phyloP scores from a whole-genome alignment of 2,888 invertebrate species.

The Andricus curvator region DNA sequence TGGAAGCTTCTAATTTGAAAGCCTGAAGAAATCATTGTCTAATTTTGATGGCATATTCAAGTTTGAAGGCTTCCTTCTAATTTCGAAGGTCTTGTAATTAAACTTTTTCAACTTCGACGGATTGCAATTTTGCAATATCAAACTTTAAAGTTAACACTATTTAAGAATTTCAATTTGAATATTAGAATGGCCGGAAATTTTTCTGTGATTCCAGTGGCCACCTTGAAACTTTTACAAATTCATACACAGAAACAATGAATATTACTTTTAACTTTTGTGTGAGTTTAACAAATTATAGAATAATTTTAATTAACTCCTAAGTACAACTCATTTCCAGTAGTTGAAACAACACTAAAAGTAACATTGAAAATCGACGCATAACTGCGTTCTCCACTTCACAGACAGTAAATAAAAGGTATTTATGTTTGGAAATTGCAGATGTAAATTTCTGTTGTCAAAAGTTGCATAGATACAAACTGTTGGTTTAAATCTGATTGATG shows the following conservation, averaged over 20 bases:
- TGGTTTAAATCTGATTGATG: constrained; percentile 25
- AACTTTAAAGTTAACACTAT: no score
- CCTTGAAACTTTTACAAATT: not conserved
- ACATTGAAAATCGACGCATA: constrained; percentile 25
- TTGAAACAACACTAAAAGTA: constrained; percentile 38
- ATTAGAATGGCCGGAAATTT: no score
- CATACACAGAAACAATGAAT: not conserved
- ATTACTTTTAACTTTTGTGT: not conserved
- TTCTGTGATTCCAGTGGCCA: not conserved
- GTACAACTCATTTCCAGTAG: constrained; percentile 26
- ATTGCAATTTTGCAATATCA: no score
- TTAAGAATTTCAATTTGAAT: no score
- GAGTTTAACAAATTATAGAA: not conserved
- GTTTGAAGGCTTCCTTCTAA: no score
- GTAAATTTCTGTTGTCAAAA: not conserved
- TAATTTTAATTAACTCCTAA: constrained; percentile 26
- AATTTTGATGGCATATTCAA: no score
- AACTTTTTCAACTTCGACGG: no score
- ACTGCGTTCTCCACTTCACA: constrained; percentile 29
- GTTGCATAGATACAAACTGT: not conserved
- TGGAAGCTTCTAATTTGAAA: no score
- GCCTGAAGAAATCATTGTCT: no score
- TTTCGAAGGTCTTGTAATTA: no score
- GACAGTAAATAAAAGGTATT: constrained; percentile 36
- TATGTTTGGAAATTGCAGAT: constrained; percentile 23